Percentiles rank a stretch among this genome's conserved stretches.
phyloP scores from a whole-genome alignment of 1,140 invertebrate species.

The Nasonia vitripennis region DNA sequence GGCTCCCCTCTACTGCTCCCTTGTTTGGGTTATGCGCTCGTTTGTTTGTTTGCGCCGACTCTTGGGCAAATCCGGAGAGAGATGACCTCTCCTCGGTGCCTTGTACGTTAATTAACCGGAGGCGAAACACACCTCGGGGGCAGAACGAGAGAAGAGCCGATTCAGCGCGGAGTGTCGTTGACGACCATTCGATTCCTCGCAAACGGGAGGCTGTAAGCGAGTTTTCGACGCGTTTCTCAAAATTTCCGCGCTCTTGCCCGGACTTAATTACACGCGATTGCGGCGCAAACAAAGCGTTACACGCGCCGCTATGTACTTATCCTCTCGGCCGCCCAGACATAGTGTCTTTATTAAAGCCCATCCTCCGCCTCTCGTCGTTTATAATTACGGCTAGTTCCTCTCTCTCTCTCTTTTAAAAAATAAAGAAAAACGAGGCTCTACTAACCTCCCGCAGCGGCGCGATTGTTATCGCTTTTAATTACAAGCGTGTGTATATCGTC shows the following conservation, averaged over 20 bases:
- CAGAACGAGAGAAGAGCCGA: too few relatives aligned
- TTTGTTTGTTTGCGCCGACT: background rate
- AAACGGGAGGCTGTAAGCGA: too few relatives aligned
- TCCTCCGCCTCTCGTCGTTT: background rate
- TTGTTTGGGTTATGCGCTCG: background rate
- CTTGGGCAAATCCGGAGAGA: background rate
- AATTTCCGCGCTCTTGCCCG: too few relatives aligned
- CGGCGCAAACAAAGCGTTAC: too few relatives aligned
- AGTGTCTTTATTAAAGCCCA: background rate
- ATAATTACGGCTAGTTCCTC: background rate
- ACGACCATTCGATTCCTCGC: too few relatives aligned
- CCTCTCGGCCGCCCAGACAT: background rate
- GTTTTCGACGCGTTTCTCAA: too few relatives aligned
- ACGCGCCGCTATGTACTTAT: too few relatives aligned
- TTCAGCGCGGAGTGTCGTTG: too few relatives aligned
- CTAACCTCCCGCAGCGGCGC: background rate
- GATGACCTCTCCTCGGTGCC: background rate
- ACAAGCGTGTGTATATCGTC: conserved; percentile 43
- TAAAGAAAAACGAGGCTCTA: background rate
- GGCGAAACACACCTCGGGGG: too few relatives aligned
- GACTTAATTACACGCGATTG: too few relatives aligned
- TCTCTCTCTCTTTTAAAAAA: background rate
- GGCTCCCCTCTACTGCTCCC: too few relatives aligned
- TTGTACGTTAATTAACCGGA: background rate
- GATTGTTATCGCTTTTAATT: conserved; percentile 48